Evolutionary conservation across 2,797 vertebrate genomes (phyloP).

Genomic region (Tragelaphus eurycerus): DNA sequence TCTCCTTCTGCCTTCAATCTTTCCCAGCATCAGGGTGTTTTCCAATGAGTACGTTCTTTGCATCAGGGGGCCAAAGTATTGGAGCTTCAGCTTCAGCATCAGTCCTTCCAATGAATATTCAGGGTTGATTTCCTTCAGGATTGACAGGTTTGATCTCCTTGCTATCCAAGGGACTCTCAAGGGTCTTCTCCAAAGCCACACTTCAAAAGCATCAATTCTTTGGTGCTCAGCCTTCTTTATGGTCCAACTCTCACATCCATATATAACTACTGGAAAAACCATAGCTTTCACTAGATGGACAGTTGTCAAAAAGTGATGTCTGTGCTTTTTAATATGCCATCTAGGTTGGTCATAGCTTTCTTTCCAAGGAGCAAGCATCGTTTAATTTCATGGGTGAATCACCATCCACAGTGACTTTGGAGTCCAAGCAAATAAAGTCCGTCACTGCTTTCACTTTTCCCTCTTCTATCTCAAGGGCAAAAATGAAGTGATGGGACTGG

Average conservation of each 20-base stretch:
- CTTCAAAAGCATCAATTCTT: neutral
- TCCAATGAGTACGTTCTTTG: neutral
- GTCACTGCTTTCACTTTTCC: neutral
- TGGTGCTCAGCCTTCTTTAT: neutral
- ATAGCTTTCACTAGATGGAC: neutral
- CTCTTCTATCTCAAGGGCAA: neutral
- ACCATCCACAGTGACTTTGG: neutral
- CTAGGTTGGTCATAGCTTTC: too few relatives aligned
- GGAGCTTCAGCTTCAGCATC: neutral
- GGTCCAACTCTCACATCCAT: neutral
- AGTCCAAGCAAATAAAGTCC: neutral
- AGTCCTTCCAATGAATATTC: neutral
- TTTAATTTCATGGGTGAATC: neutral
- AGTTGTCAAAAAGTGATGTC: too few relatives aligned
- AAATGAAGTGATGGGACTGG: neutral
- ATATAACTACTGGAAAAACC: neutral
- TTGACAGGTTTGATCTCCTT: neutral
- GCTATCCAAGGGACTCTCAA: neutral
- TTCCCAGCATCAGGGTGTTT: neutral
- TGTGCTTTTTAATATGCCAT: too few relatives aligned
- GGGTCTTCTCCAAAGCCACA: neutral
- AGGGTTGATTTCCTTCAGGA: neutral
- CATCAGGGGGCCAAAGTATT: neutral
- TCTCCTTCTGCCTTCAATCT: neutral
- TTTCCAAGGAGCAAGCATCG: neutral